Evolutionary conservation across 2,888 invertebrate genomes (phyloP).

Genomic region (Aporophyla lueneburgensis): DNA sequence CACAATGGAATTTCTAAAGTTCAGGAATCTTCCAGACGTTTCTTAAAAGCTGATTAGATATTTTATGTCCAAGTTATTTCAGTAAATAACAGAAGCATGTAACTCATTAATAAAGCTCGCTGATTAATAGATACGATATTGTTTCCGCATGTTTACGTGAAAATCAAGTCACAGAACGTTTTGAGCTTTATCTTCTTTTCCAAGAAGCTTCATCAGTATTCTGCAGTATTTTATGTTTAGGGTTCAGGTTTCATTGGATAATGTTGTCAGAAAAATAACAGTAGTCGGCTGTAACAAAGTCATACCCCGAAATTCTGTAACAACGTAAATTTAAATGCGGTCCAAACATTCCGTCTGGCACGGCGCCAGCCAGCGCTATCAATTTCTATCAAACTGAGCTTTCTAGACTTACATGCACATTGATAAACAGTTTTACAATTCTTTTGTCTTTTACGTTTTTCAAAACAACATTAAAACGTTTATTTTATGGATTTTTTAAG

Average conservation of each 20-base stretch:
- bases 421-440: conserved; percentile 74
- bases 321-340: conserved; percentile 85
- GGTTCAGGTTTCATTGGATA: conserved; percentile 41
- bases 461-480: conserved; percentile 48
- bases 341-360: conserved; percentile 83
- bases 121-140: conserved; percentile 46
- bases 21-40: background rate
- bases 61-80: background rate
- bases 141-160: conserved; percentile 34
- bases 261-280: conserved; percentile 56
- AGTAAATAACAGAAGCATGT: conserved; percentile 15
- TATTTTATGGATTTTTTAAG: conserved; percentile 35
- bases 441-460: conserved; percentile 63
- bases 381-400: conserved; percentile 83
- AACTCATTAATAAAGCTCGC: conserved; percentile 23
- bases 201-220: conserved; percentile 14
- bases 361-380: conserved; percentile 80
- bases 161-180: conserved; percentile 3
- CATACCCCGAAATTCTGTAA: conserved; percentile 75
- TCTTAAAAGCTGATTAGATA: conserved; percentile 1
- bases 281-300: conserved; percentile 56
- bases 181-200: background rate
- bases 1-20: background rate
- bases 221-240: conserved; percentile 18
- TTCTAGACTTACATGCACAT: conserved; percentile 75